Base-by-base conservation (phyloP, 2,888 invertebrate species). In the Trichacis sp. region DNA sequence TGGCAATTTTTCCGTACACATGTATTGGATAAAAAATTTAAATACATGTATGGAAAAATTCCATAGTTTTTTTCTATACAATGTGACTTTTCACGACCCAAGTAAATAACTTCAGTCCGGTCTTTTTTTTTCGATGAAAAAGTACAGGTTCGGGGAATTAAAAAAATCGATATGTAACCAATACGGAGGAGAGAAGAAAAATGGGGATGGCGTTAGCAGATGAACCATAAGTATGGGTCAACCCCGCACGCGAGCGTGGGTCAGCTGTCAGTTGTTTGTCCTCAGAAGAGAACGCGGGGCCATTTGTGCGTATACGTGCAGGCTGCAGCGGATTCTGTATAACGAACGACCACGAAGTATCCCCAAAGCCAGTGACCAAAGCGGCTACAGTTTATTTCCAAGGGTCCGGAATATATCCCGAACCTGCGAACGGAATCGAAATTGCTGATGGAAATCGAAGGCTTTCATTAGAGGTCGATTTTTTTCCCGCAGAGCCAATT, bases 181-280 rank as follows among this genome's bases (percentile, higher is more conserved):
- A 45, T 20, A 45, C 45, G 40, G 42, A 57, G 51, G 61, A 55
- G 57, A 62, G 55, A 55, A 66, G 57, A 57, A 68, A 68, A 36
- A 73, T 63, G 72, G 69, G 75, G 74, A 73, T 74, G 77, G 75
- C 76, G 78, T 79, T 74, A 77, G 82, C 82, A 82, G 82, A 82
- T 82, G 82, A 83, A 78, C 78, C 81, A 74, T 77, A 77, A 79
- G 82, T 79, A 75, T 76, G 76, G 83, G 82, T 82, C 83, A 83
- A 78, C 75, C 73, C 70, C 69, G 78, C 79, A 78, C 79, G 79
- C 78, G 79, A 78, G 75, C 78, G 77, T 78, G 80, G 83, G 83
- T 83, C 83, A 83, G 83, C 83, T 83, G 83, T 80, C 81, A 76
- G 80, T 78, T 82, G 80, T 82, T 82, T 82, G 81, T 81, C 80